Conservation (phyloP, 1,140 invertebrate species). For the Papilio polytes region DNA sequence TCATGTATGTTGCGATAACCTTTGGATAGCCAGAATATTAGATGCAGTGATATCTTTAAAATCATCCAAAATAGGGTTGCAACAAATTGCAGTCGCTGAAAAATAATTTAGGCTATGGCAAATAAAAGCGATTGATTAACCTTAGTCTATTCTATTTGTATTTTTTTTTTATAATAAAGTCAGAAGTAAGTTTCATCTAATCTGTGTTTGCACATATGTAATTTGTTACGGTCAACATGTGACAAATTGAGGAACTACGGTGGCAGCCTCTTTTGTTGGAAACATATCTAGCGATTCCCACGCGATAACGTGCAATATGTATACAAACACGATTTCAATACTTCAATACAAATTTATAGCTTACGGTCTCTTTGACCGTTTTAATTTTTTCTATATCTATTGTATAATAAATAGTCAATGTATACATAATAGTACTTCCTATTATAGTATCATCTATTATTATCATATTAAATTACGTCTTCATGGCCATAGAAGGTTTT, state of each 20-base stretch:
- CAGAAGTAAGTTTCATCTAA: not conserved
- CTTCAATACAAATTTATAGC: not conserved
- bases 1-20: not conserved
- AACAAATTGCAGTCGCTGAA: too few species aligned
- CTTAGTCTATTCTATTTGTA: not conserved
- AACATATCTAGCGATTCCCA: slow-evolving; percentile 52
- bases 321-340: slow-evolving; percentile 9
- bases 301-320: slow-evolving; percentile 44
- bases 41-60: not conserved
- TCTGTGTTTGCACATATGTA: not conserved
- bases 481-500: not conserved
- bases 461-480: not conserved
- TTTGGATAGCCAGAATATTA: not conserved
- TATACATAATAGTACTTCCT: slow-evolving; percentile 2
- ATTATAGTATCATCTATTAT: not conserved
- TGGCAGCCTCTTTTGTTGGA: slow-evolving; percentile 61
- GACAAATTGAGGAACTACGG: slow-evolving; percentile 69
- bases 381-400: not conserved
- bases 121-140: too few species aligned
- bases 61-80: too few species aligned
- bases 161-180: not conserved
- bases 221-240: slow-evolving; percentile 59
- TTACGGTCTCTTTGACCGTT: slow-evolving; percentile 10
- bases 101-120: too few species aligned
- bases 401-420: not conserved